Base-by-base conservation (phyloP, 2,888 invertebrate genomes). In the Drosophila ezoana region DNA sequence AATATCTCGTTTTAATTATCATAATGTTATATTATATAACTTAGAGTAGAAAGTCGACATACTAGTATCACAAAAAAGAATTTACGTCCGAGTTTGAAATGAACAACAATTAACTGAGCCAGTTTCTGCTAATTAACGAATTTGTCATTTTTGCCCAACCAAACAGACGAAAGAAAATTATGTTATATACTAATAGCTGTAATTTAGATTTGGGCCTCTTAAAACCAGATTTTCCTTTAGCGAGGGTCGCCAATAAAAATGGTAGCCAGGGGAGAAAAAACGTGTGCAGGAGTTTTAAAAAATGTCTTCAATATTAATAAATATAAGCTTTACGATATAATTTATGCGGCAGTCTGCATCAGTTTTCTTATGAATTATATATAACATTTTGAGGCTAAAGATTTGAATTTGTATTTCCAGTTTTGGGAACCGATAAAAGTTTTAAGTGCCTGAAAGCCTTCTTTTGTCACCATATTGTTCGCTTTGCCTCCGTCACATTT, bases 91-190 rank as follows among this genome's bases (percentile, higher is more conserved):
- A 10, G 20, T 11, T 51, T n/a, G 8, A 10, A 32, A 28, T 48
- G 52, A 43, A 14, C 33, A 43, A 14, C 33, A 48, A 64, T 70
- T 68, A 74, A 72, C 69, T 84, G 77, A 79, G 82, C 76, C 80
- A 79, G 86, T 87, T 87, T 68, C 38, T 16, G 70, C 65, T 79
- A 77, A 82, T 85, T 77, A 73, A 73, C 83, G 62, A 82, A 84
- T 84, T 82, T 79, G 73, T 87, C 83, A 84, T 79, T 75, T 79
- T 82, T 82, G 54, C 16, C 38, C 44, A 54, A 49, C 11, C 35
- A 45, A 56, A 28, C 43, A 43, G 52, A 11, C 11, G 44, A 62
- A 47, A 11, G 9, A 13, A 65, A 61, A 56, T 56, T 53, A 62
- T 57, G 53, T 57, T 44, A 52, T 11, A 41, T 65, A 52, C 32